Evolutionary conservation across 2,888 invertebrate species (phyloP).

Genomic region (Limnephilus lunatus): DNA sequence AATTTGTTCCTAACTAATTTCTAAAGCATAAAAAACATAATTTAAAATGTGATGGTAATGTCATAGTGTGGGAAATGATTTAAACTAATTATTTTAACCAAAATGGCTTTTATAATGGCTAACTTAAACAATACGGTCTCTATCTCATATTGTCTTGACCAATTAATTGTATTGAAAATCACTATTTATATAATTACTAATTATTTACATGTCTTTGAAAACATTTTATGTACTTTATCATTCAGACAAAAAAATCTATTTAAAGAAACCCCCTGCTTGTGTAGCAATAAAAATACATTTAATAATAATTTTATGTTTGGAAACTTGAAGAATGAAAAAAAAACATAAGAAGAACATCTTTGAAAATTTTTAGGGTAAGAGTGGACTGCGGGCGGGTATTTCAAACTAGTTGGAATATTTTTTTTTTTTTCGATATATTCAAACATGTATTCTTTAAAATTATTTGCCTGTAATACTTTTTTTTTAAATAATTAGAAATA

Average conservation of each 20-base stretch:
- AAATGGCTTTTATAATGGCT: constrained; percentile 33
- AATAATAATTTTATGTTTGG: no score
- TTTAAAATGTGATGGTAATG: constrained; percentile 14
- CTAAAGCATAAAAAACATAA: not conserved
- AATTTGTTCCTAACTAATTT: constrained; percentile 31
- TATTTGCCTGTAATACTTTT: no score
- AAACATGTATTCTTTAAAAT: no score
- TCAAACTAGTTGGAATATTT: no score
- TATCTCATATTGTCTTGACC: constrained; percentile 14
- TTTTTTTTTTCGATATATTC: no score
- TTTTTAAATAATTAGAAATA: no score
- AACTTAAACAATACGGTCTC: not conserved
- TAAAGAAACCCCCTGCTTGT: no score
- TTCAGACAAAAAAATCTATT: not conserved
- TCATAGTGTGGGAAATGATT: not conserved
- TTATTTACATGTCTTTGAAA: not conserved
- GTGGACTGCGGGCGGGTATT: no score
- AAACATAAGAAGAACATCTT: no score
- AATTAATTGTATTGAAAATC: constrained; percentile 8
- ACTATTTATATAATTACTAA: not conserved
- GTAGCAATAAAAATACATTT: no score
- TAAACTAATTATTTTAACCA: constrained; percentile 16
- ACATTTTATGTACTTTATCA: not conserved
- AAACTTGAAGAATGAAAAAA: no score
- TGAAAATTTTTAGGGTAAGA: no score